These are phyloP conservation scores for Stomatorhinus walkeri DNA, from an alignment of 2,797 vertebrate species.

Conservation along the genomic window DNA sequence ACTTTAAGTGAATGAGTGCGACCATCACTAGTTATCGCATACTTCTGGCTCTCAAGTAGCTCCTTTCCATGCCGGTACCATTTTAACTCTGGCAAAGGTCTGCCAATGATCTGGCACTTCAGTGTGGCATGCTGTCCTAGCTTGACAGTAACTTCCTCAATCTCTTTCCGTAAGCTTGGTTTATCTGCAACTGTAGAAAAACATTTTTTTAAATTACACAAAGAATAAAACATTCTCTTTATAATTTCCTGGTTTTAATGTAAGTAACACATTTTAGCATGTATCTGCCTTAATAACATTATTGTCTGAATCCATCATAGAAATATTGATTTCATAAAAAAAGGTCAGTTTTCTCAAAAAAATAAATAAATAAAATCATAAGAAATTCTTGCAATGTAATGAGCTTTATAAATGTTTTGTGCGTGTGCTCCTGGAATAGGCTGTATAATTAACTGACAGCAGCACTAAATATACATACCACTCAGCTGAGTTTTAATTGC, in stretches of 20 bases:
- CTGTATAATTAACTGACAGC: background rate
- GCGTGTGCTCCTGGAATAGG: background rate
- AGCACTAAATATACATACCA: slow-evolving; percentile 61
- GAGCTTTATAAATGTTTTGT: background rate
- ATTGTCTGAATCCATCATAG: too few relatives aligned
- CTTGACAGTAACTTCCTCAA: slow-evolving; percentile 85
- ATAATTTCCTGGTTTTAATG: too few relatives aligned
- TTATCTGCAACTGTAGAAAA: slow-evolving; percentile 74
- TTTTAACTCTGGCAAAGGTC: slow-evolving; percentile 92
- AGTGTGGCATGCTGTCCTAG: slow-evolving; percentile 84
- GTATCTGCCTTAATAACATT: too few relatives aligned
- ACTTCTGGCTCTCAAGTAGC: slow-evolving; percentile 84
- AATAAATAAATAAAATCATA: too few relatives aligned
- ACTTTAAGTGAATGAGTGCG: slow-evolving; percentile 87
- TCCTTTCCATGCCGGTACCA: slow-evolving; percentile 93
- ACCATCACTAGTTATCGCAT: slow-evolving; percentile 92
- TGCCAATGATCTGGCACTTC: slow-evolving; percentile 94
- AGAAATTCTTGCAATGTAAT: too few relatives aligned
- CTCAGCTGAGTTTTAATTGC: slow-evolving; percentile 91
- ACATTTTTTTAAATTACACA: background rate
- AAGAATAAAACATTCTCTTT: too few relatives aligned
- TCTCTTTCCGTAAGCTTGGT: slow-evolving; percentile 85
- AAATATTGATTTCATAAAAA: too few relatives aligned
- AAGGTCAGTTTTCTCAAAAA: too few relatives aligned
- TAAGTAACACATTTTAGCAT: too few relatives aligned